Evolutionary conservation across 2,113 vertebrate genomes (phyloP), one percentile per base, ranked within the genome.

Genomic region (Grallaria varia): DNA sequence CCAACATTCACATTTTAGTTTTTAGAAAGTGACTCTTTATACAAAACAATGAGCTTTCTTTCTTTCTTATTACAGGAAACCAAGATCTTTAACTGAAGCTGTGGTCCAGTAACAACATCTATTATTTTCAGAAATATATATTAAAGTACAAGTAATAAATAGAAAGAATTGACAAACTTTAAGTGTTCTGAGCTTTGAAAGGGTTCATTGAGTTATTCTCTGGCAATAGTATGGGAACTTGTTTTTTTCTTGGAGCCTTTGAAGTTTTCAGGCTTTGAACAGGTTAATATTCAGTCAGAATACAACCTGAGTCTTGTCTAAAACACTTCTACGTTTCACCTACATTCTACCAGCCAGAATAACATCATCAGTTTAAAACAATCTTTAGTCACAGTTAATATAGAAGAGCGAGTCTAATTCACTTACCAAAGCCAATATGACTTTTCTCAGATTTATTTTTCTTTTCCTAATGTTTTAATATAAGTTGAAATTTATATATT

Each of bases 41-140:
- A 87, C 3, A 81, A 47, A 67, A 13, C 14, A n/a, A 40, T 31
- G 10, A 15, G 10, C 1, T 55, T 90, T 85, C 64, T 55, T 90
- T 85, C 64, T 78, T 93, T 80, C 53, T 79, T 72, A 62, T 49
- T 86, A 67, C 63, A 71, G 55, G 45, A 82, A 91, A 79, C 30
- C 42, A 81, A 90, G 85, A 47, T 18, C 25, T 67, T 24, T 63
- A 80, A 80, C 25, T 95, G 47, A 68, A 92, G 8, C n/a, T 24
- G 24, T 23, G 9, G 35, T 94, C 81, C 85, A 95, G 74, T 84
- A 95, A 67, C 22, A 95, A 89, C 84, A 96, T 55, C 15, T 62
- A 24, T 77, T 94, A 47, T 88, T 94, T 96, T 94, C 58, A 94
- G 50, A 91, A 73, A 81, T 21, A 1, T 37, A n/a, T n/a, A 11